Conservation (phyloP, 1,140 invertebrate genomes). For the Heliconius congener region DNA sequence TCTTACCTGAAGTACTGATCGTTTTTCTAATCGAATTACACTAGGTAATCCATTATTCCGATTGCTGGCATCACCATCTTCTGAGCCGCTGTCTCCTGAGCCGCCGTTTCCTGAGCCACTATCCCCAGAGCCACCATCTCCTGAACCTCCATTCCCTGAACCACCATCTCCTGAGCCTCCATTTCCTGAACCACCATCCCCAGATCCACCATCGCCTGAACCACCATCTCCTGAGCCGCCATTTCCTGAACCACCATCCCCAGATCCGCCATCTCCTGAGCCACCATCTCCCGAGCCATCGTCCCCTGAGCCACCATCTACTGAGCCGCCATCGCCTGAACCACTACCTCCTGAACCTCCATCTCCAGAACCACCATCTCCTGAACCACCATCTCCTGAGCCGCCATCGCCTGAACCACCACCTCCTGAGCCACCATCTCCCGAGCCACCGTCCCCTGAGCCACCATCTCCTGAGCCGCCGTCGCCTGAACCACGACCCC, state of each 20-base stretch:
- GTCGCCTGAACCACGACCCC: background rate
- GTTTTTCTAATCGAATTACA: background rate
- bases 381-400: background rate
- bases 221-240: background rate
- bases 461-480: background rate
- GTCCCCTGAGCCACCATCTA: background rate
- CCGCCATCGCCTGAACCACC: background rate
- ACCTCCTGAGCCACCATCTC: background rate
- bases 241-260: background rate
- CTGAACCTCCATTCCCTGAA: background rate
- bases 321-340: background rate
- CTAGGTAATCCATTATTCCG: background rate
- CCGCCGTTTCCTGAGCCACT: background rate
- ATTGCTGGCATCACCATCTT: no score
- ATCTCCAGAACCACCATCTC: background rate
- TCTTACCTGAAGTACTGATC: background rate
- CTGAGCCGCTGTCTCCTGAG: background rate
- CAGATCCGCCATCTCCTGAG: background rate
- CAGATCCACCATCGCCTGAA: background rate
- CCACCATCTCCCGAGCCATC: background rate
- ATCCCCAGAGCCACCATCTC: background rate
- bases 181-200: background rate
- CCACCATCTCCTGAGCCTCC: background rate
- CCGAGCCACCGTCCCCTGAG: background rate
- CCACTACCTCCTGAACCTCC: background rate